A percentile compares a stretch with the other conserved stretches of the same genome.
These are phyloP conservation scores for Prinia subflava DNA, from an alignment of 2,113 vertebrate genomes.

Conservation along the genomic window DNA sequence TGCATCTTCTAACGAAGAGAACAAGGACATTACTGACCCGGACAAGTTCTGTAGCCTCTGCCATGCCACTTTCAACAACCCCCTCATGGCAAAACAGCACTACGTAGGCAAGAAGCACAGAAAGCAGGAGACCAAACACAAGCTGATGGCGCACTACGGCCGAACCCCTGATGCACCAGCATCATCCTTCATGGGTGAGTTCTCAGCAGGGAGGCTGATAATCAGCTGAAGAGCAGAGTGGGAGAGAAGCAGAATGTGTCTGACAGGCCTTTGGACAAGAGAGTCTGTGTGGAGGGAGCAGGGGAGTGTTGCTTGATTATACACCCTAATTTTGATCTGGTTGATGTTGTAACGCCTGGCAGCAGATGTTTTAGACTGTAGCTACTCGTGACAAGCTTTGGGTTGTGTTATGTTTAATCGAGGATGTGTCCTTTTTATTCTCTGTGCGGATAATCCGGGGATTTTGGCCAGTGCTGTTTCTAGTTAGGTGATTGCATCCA, in stretches of 20 bases:
- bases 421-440: not conserved
- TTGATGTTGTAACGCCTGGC: not conserved
- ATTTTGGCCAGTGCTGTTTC: slow-evolving; percentile 15
- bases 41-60: slow-evolving; percentile 94
- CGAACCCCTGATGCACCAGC: slow-evolving; percentile 73
- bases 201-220: not conserved
- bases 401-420: not conserved
- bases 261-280: not conserved
- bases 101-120: slow-evolving; percentile 95
- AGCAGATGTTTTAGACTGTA: not conserved
- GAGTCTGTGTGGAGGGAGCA: not conserved
- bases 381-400: not conserved
- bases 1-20: slow-evolving; percentile 34
- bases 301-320: not conserved
- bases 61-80: slow-evolving; percentile 95
- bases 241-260: not conserved
- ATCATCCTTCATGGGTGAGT: slow-evolving; percentile 71
- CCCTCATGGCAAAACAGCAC: slow-evolving; percentile 94
- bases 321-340: not conserved
- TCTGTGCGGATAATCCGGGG: not conserved
- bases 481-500: slow-evolving; percentile 17
- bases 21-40: slow-evolving; percentile 74
- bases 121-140: slow-evolving; percentile 92
- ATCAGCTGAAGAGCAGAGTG: not conserved
- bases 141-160: slow-evolving; percentile 93